Conservation (phyloP, 1,140 invertebrate species). For the Aphaenogaster floridana region DNA sequence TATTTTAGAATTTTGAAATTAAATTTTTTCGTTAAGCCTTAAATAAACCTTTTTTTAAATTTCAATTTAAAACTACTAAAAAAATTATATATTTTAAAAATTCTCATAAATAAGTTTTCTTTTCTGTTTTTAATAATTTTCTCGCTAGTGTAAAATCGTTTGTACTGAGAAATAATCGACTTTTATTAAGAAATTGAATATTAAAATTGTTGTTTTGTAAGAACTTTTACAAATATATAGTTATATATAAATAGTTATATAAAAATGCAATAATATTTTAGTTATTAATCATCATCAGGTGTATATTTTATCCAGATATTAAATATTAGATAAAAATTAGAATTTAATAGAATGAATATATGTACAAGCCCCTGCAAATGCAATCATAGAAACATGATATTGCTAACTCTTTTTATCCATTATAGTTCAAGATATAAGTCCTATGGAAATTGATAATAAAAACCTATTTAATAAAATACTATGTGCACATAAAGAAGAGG, state of each 20-base stretch:
- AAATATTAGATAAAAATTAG: neutral
- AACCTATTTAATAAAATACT: neutral
- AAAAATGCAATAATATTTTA: neutral
- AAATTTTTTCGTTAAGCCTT: neutral
- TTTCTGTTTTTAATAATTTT: neutral
- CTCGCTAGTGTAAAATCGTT: neutral
- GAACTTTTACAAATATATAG: neutral
- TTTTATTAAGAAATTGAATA: neutral
- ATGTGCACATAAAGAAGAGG: neutral
- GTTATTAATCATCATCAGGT: neutral
- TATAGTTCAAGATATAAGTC: neutral
- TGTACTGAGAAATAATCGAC: neutral
- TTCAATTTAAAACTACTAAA: neutral
- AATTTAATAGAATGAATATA: neutral
- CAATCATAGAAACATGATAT: neutral
- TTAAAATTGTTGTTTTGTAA: too few species aligned
- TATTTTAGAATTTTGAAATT: neutral
- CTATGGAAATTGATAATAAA: neutral
- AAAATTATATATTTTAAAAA: neutral
- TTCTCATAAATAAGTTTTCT: neutral
- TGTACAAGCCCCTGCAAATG: neutral
- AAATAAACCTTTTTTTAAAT: neutral
- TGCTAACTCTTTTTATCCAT: neutral
- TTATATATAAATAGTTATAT: neutral
- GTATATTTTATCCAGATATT: neutral